phyloP scores from a whole-genome alignment of 2,888 invertebrate genomes.

The Rhagophthalmus giganteus region DNA sequence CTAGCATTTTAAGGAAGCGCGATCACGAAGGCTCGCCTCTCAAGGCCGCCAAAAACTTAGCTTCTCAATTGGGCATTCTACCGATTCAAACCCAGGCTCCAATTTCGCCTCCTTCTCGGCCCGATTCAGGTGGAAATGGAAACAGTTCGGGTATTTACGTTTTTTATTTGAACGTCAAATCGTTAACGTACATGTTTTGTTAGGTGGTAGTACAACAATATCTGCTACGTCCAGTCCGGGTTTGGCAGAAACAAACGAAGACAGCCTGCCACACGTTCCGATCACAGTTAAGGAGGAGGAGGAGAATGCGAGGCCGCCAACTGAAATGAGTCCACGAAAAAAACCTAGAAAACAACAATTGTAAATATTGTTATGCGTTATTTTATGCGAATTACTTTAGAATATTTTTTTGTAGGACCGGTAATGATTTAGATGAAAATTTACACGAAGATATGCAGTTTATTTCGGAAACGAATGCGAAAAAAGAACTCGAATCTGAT shows the following conservation, averaged over 20 bases:
- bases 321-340: conserved; percentile 79
- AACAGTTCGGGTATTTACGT: conserved; percentile 49
- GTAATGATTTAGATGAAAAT: conserved; percentile 59
- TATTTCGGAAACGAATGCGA: conserved; percentile 57
- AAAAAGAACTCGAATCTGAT: conserved; percentile 54
- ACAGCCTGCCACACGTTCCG: conserved; percentile 49
- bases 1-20: conserved; percentile 85
- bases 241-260: conserved; percentile 62
- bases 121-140: conserved; percentile 54
- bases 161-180: not conserved
- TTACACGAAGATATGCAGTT: conserved; percentile 65
- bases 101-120: conserved; percentile 51
- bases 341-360: conserved; percentile 89
- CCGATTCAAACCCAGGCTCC: conserved; percentile 40
- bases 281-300: conserved; percentile 49
- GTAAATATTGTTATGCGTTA: conserved; percentile 69
- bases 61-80: conserved; percentile 36
- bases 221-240: conserved; percentile 85
- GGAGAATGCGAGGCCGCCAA: conserved; percentile 58
- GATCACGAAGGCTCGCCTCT: conserved; percentile 76
- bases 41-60: conserved; percentile 67
- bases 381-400: too few species aligned
- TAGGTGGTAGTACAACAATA: conserved; percentile 79
- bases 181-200: not conserved
- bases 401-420: conserved; percentile 52